Evolutionary conservation across 2,888 invertebrate species (phyloP).

Genomic region (Trachelus iudaicus): DNA sequence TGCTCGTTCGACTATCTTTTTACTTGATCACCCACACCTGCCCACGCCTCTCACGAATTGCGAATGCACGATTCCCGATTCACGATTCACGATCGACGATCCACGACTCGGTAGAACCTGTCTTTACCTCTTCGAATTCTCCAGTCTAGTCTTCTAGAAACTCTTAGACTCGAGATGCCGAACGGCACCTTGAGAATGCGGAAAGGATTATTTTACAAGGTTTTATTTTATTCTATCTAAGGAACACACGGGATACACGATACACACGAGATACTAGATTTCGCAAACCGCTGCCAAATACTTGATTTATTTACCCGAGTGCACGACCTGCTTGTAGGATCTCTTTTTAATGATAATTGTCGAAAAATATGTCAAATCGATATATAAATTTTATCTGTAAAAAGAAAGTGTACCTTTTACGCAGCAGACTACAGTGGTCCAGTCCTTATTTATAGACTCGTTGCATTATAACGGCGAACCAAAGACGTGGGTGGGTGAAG

Average conservation of each 20-base stretch:
- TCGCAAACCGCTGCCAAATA: neutral
- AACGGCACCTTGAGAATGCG: constrained; percentile 2
- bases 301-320: neutral
- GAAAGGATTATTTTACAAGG: neutral
- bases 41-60: neutral
- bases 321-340: neutral
- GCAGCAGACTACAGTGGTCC: neutral
- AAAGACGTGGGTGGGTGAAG: constrained; percentile 19
- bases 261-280: neutral
- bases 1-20: neutral
- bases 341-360: neutral
- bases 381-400: neutral
- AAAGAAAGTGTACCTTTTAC: neutral
- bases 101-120: neutral
- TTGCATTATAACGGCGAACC: constrained; percentile 10
- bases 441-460: constrained; percentile 22
- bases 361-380: neutral
- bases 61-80: neutral
- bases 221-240: neutral
- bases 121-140: neutral
- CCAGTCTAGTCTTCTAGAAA: neutral
- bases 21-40: neutral
- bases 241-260: neutral
- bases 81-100: neutral
- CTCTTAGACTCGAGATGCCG: constrained; percentile 1